Evolutionary conservation across 1,140 invertebrate species (phyloP), one percentile per base, ranked within the genome.

Genomic region (Orchestia grillus): DNA sequence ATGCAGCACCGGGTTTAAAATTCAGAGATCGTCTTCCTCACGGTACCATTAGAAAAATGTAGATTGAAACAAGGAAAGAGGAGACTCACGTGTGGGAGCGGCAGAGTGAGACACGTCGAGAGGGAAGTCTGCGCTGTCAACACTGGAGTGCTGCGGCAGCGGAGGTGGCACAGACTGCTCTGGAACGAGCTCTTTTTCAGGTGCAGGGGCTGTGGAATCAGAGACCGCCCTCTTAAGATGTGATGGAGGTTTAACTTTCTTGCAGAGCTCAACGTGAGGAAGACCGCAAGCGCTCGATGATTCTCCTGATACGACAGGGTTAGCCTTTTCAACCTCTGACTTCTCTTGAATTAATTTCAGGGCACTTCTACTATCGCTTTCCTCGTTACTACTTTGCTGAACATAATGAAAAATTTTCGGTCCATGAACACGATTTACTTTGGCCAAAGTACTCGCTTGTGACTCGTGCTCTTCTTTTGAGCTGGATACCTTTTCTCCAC

Each of bases 61-160:
- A 53, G 47, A 53, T 19, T 36, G 8, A 87, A 87, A 87, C n/a
- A n/a, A n/a, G n/a, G 36, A 87, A 41, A 40, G 8, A 11, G 28
- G 28, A 41, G 15, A 90, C 88, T 90, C 41, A 90, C 88, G 88
- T 42, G 88, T 44, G 28, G 62, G 62, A 42, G 88, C 41, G n/a
- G 88, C 88, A 28, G 41, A 19, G 88, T 90, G 88, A 19, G 92
- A n/a, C 11, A 94, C 92, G 44, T 94, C 92, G 0, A 44, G 43
- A 40, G 92, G 92, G 44, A 94, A 94, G 40, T 94, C 92, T 40
- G 92, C 44, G 40, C 92, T 47, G 92, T 94, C 92, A 44, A 94
- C 44, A 40, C 44, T 94, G 6, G 92, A 6, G 3, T 44, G 92
- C 92, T 94, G 92, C 19, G 43, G 92, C 92, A 91, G 41, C 3